A percentile compares a stretch with the other conserved stretches of the same genome.
Evolutionary conservation across 2,113 vertebrate genomes (phyloP).

Genomic region (Chaetura pelagica): DNA sequence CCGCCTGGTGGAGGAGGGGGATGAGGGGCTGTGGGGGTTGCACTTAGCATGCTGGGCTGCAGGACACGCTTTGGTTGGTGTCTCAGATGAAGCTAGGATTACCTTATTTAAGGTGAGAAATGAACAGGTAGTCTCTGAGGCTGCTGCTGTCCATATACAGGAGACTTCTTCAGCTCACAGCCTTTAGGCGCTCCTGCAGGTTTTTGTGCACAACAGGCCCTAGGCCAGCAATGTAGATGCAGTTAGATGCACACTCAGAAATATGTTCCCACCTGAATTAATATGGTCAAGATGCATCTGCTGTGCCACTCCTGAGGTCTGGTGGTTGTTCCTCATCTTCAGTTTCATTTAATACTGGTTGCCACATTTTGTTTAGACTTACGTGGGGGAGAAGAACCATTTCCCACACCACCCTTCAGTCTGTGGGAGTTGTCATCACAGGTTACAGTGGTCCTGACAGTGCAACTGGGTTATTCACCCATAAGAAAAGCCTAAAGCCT

Average conservation of each 20-base stretch:
- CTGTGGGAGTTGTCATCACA: neutral
- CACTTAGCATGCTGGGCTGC: neutral
- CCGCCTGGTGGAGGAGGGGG: neutral
- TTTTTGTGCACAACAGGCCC: neutral
- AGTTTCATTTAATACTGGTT: neutral
- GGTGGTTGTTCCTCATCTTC: neutral
- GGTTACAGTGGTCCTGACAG: neutral
- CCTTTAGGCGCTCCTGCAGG: neutral
- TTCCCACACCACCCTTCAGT: neutral
- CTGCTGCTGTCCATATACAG: neutral
- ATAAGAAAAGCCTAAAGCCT: neutral
- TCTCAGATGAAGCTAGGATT: neutral
- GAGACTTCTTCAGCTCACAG: neutral
- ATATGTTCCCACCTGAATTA: neutral
- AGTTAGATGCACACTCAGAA: neutral
- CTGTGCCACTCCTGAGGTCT: neutral
- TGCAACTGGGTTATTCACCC: neutral
- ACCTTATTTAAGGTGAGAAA: neutral
- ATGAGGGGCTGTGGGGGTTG: neutral
- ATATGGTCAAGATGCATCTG: neutral
- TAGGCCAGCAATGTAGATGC: neutral
- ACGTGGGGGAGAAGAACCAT: no score
- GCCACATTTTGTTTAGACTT: no score
- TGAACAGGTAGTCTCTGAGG: neutral
- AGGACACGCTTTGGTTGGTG: neutral